Evolutionary conservation across 2,113 vertebrate genomes (phyloP), one percentile per base, ranked within the genome.

Genomic region (Carlito syrichta): DNA sequence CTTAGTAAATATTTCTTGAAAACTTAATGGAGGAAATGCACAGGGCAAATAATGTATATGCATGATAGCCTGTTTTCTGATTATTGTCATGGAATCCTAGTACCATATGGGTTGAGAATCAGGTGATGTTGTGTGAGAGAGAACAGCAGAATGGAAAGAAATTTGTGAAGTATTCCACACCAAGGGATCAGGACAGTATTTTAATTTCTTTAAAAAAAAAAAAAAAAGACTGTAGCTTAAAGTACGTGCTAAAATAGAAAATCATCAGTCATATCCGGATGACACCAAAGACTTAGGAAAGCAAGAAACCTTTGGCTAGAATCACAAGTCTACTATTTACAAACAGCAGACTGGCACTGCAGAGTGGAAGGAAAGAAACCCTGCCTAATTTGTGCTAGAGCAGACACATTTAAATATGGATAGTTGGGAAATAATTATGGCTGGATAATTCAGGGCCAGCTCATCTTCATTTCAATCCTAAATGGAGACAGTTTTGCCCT

Each of bases 401-500:
- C 79, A 66, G 95, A 87, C 30, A 6, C 62, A 11, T 25, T 63
- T 25, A 14, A 40, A 56, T 69, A 16, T 0, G 45, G 84, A 52
- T 2, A 14, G 63, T 0, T 43, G 50, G 86, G 77, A 76, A 86
- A 76, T 35, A 58, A 82, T 14, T 17, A 38, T 4, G 23, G 43
- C 63, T 19, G 13, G 60, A 16, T n/a, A 16, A 82, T 62, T 63
- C 82, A 8, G 43, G 86, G 23, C 45, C 45, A 3, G 27, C 43
- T 60, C 52, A 54, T 82, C 73, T 60, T 56, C 58, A 58, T 17
- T 12, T 63, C 62, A 35, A 25, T 82, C 60, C 76, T 50, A 73
- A 63, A 35, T 14, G 22, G 66, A 84, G 79, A 95, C 30, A 73
- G 83, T 69, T 73, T 8, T 82, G 86, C 96, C 89, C 89, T 93